Base-by-base conservation (phyloP, 1,140 invertebrate genomes). In the Hypothenemus hampei region DNA sequence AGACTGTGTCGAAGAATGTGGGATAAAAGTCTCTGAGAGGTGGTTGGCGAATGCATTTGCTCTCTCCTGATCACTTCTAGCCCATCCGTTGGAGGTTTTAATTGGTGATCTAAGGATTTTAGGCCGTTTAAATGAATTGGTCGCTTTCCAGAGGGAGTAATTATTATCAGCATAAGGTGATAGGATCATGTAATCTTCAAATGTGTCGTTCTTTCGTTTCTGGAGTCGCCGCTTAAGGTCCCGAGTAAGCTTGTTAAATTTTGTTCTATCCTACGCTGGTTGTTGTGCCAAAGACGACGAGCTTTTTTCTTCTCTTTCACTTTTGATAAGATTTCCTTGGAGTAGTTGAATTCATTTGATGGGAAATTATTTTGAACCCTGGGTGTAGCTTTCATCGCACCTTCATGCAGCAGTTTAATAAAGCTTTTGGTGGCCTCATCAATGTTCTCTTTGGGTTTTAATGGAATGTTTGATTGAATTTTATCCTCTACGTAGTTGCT, bases 371-470 rank as follows among this genome's bases (percentile, higher is more conserved):
- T 29, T 29, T 6, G 6, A 15, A 7, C 13, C 6, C 6, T 7
- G 36, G 36, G 36, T 13, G 36, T 39, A 39, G n/a, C 18, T 7
- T 15, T 19, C 6, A 7, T 8, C 8, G 36, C 36, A 39, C 6
- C 36, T 19, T 39, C 13, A 7, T 39, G 36, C 6, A 6, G n/a
- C 8, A 15, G 7, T 13, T 15, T 39, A 7, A 15, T 19, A 7
- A 15, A 15, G 6, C 7, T 39, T 39, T 39, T 19, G 5, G 13
- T 39, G 5, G n/a, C 40, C 5, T 53, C 24, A 47, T 53, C 41
- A 4, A 53, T 18, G 10, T 50, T 10, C 33, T 46, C 20, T 51
- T 21, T 6, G 6, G 8, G 31, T 29, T 24, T 54, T 13, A 54
- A 16, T 5, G 51, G 40, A 29, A 29, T n/a, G 5, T 39, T 6